Evolutionary conservation across 2,113 vertebrate species (phyloP), one percentile per base, ranked within the genome.

Genomic region (Microcebus jonahi): DNA sequence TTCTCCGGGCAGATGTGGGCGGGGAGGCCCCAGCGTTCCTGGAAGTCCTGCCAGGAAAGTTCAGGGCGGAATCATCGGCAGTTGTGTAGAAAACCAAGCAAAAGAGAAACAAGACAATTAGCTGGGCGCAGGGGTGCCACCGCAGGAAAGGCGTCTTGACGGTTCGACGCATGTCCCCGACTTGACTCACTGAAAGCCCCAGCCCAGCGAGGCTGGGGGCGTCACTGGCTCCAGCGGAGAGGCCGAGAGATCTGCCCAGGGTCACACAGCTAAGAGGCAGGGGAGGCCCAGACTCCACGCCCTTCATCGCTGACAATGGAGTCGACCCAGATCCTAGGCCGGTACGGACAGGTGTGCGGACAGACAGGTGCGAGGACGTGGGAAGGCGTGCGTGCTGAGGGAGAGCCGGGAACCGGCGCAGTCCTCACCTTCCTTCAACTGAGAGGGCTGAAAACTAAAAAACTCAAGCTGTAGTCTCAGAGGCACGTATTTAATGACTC

Each of bases 41-140:
- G 0, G 10, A 48, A 57, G 67, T n/a, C 73, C 55, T 12, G 4
- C 0, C 3, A 50, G 61, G 59, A 18, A 55, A 65, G 75, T 6
- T 70, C 12, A 0, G 25, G 76, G 21, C 27, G 5, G 59, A 77
- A 21, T 21, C 20, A 20, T 7, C 0, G 3, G 5, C 29, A 23
- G 0, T 11, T n/a, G 59, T 50, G 2, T 9, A 55, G 81, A 45
- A 61, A 86, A 45, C 25, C 0, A 63, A 50, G 71, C 70, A 36
- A 36, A 96, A 79, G 57, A 70, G 71, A 79, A 67, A 18, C 4
- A 25, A 8, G 94, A 12, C 23, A 1, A 3, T 61, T 6, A 0
- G 34, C 25, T 6, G 53, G 61, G 5, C 2, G 4, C 18, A 0
- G 20, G 27, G 29, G 45, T 1, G 1, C 12, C 29, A 2, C 18